phyloP scores from a whole-genome alignment of 2,888 invertebrate species.

The Megastigmus dorsalis region DNA sequence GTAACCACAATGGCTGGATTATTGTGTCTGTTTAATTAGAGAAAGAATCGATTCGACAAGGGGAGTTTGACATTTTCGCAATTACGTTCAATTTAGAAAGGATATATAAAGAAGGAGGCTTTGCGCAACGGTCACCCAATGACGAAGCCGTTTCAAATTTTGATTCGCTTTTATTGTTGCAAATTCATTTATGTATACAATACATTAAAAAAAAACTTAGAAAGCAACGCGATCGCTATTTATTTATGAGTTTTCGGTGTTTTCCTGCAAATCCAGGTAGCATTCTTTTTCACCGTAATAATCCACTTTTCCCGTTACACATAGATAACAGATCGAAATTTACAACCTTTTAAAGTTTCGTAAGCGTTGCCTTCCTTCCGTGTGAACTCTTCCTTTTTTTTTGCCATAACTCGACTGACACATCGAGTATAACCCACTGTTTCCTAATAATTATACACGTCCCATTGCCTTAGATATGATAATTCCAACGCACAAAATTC shows the following conservation, averaged over 20 bases:
- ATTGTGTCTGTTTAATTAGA: conserved; percentile 38
- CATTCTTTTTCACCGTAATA: neutral
- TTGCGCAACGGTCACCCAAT: neutral
- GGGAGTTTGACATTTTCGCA: conserved; percentile 12
- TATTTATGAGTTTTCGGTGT: conserved; percentile 4
- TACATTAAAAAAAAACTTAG: neutral
- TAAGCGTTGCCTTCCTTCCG: conserved; percentile 29
- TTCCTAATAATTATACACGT: conserved; percentile 19
- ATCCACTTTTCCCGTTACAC: neutral
- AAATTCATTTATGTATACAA: neutral
- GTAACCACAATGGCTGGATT: neutral
- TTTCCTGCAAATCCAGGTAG: neutral
- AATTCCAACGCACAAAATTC: conserved; percentile 22
- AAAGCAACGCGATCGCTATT: neutral
- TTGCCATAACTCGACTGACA: neutral
- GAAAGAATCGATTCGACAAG: conserved; percentile 29
- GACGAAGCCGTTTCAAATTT: conserved; percentile 11
- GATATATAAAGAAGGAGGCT: neutral
- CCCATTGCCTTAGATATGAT: neutral
- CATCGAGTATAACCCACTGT: neutral
- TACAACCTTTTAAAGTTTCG: conserved; percentile 13
- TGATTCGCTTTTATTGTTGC: neutral
- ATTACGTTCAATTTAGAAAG: neutral
- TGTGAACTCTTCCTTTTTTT: conserved; percentile 9
- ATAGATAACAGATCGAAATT: conserved; percentile 18